Percentiles rank a stretch among this genome's conserved stretches.
Conservation (phyloP, 2,888 invertebrate genomes). For the Drosophila flavopinicola region DNA sequence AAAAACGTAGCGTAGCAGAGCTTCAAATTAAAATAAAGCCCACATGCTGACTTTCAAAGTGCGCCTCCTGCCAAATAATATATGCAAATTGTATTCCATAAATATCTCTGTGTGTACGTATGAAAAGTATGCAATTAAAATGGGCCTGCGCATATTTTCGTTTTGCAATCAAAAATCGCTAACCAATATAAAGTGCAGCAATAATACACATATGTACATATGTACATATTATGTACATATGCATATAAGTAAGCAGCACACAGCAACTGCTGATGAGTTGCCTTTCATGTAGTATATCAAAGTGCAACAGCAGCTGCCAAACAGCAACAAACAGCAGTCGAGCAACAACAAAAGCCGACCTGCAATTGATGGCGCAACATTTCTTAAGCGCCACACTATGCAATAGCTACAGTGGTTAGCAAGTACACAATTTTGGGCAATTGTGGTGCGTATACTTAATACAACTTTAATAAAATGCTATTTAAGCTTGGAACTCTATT, state of each 20-base stretch:
- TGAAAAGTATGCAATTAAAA: slow-evolving; percentile 63
- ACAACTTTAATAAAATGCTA: no score
- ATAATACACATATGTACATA: slow-evolving; percentile 28
- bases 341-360: slow-evolving; percentile 21
- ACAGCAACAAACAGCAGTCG: slow-evolving; percentile 7
- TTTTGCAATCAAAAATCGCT: slow-evolving; percentile 39
- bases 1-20: slow-evolving; percentile 5
- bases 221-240: slow-evolving; percentile 6
- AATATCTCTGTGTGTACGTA: slow-evolving; percentile 7
- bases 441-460: no score
- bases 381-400: slow-evolving; percentile 43
- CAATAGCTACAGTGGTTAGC: slow-evolving; percentile 17
- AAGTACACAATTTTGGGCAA: slow-evolving; percentile 18
- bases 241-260: slow-evolving; percentile 1
- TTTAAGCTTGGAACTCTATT: no score
- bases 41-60: slow-evolving; percentile 33
- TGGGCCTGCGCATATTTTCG: slow-evolving; percentile 12
- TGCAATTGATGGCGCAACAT: slow-evolving; percentile 63
- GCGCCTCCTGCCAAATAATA: slow-evolving; percentile 26
- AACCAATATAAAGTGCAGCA: slow-evolving; percentile 31
- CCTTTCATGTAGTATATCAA: slow-evolving; percentile 33
- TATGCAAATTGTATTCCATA: slow-evolving; percentile 50
- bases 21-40: slow-evolving; percentile 41
- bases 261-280: slow-evolving; percentile 46
- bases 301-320: slow-evolving; percentile 26